Evolutionary conservation across 2,113 vertebrate species (phyloP).

Genomic region (Dissostichus mawsoni): DNA sequence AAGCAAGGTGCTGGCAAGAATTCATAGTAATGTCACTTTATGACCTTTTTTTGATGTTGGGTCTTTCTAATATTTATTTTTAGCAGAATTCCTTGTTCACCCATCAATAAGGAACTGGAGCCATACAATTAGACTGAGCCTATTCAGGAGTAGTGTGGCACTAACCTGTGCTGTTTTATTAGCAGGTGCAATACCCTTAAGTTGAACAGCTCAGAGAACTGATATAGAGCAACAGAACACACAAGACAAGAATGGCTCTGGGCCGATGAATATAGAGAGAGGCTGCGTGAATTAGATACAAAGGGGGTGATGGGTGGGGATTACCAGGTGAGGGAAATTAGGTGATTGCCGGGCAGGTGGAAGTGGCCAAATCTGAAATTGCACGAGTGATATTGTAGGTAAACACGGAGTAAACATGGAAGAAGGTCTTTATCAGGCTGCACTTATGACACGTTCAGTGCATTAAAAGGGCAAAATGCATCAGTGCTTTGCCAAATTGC

Average conservation of each 20-base stretch:
- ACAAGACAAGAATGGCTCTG: not conserved
- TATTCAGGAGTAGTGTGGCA: not conserved
- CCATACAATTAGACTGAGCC: not conserved
- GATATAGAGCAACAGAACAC: not conserved
- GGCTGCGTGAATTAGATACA: not conserved
- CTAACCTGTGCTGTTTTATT: too few species aligned
- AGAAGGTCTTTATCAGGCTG: not conserved
- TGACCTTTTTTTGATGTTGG: not conserved
- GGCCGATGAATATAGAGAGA: not conserved
- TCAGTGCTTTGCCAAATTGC: too few species aligned
- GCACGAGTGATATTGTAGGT: not conserved
- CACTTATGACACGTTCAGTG: not conserved
- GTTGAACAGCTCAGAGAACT: too few species aligned
- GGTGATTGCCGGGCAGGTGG: too few species aligned
- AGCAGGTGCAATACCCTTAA: too few species aligned
- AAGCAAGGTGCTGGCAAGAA: not conserved
- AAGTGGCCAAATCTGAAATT: not conserved
- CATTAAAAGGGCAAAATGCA: not conserved
- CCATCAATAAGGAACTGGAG: not conserved
- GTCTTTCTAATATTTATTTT: not conserved
- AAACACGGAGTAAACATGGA: not conserved
- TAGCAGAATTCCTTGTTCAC: not conserved
- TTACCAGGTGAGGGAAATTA: not conserved
- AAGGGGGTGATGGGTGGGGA: not conserved
- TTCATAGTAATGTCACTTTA: not conserved